phyloP scores from a whole-genome alignment of 2,113 vertebrate species.

The Ceyx margarethae region DNA sequence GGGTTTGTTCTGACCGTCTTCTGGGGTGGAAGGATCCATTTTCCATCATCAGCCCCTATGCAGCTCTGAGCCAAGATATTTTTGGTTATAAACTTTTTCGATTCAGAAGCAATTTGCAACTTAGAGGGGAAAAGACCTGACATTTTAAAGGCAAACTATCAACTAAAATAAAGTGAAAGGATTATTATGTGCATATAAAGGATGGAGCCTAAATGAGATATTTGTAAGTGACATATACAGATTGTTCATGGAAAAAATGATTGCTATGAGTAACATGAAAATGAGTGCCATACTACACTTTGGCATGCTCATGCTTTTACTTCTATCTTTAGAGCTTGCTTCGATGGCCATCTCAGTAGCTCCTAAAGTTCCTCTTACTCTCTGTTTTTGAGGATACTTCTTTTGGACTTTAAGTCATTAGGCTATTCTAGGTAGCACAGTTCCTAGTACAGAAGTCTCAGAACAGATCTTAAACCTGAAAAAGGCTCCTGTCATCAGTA shows the following conservation, averaged over 20 bases:
- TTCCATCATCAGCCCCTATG: not conserved
- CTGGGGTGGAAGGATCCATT: not conserved
- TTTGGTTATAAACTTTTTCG: not conserved
- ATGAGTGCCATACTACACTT: not conserved
- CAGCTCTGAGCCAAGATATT: not conserved
- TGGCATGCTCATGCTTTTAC: constrained; percentile 17
- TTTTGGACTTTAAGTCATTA: not conserved
- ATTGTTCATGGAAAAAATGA: constrained; percentile 49
- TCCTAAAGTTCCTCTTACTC: not conserved
- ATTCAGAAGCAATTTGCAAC: constrained; percentile 38
- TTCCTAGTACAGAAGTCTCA: not conserved
- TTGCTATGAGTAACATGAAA: constrained; percentile 59
- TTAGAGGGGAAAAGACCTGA: constrained; percentile 46
- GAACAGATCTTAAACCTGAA: not conserved
- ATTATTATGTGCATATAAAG: constrained; percentile 58
- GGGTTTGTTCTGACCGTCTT: not conserved
- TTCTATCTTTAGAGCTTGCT: constrained; percentile 21
- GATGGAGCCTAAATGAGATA: constrained; percentile 54
- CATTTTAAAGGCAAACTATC: constrained; percentile 64
- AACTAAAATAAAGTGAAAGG: constrained; percentile 45
- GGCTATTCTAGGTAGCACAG: not conserved
- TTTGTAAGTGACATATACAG: constrained; percentile 63
- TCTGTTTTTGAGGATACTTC: not conserved
- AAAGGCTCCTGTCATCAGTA: not conserved
- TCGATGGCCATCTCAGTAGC: not conserved